These are phyloP conservation scores for Branchipolynoe longqiensis DNA, from an alignment of 2,888 invertebrate species.

Conservation along the genomic window DNA sequence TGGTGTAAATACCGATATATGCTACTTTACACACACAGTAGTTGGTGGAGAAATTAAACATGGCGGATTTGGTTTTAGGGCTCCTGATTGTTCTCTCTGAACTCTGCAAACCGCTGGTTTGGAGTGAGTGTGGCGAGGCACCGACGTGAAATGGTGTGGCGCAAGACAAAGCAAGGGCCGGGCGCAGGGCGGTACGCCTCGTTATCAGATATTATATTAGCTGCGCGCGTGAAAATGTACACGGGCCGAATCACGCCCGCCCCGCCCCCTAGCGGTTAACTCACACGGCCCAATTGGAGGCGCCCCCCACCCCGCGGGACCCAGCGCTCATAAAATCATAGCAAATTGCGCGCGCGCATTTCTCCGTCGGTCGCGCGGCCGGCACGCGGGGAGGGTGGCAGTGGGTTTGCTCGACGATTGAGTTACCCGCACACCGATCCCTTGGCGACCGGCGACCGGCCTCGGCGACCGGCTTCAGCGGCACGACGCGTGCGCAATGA, in stretches of 20 bases:
- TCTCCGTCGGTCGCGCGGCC: conserved; percentile 22
- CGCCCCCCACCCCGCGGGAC: conserved; percentile 18
- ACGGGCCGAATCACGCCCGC: conserved; percentile 41
- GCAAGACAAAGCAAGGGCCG: background rate
- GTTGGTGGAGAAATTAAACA: too few species aligned
- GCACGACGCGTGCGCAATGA: conserved; percentile 47
- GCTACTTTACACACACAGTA: too few species aligned
- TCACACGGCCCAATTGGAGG: conserved; percentile 35
- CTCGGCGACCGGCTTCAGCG: conserved; percentile 2
- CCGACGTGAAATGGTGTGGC: background rate
- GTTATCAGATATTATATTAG: conserved; percentile 54
- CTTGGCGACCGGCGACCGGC: background rate
- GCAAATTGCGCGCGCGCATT: conserved; percentile 53
- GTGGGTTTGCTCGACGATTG: conserved; percentile 53
- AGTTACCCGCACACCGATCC: conserved; percentile 33
- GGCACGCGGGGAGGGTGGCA: background rate
- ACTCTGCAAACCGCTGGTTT: too few species aligned
- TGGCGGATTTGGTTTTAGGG: too few species aligned
- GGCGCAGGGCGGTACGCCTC: background rate
- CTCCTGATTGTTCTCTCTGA: too few species aligned
- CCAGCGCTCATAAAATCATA: conserved; percentile 45
- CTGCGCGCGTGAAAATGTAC: conserved; percentile 46
- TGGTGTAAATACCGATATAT: too few species aligned
- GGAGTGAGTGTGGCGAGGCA: too few species aligned
- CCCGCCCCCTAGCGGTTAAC: background rate